phyloP scores from a whole-genome alignment of 2,888 invertebrate genomes.

The Isoperla grammatica region DNA sequence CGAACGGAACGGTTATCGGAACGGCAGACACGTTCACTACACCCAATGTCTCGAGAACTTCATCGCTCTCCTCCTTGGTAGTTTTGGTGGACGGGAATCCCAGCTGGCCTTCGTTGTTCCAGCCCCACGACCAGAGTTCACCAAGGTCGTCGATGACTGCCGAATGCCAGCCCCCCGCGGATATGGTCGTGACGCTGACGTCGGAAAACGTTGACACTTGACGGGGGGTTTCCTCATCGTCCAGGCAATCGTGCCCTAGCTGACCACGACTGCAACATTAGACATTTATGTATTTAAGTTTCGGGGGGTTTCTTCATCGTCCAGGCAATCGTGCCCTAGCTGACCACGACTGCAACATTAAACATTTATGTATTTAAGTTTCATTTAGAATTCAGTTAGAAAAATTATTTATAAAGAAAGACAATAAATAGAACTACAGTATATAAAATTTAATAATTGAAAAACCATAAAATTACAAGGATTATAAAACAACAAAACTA shows the following conservation, averaged over 20 bases:
- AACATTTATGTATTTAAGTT: too few relatives aligned
- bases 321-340: slow-evolving; percentile 71
- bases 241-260: slow-evolving; percentile 71
- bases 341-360: slow-evolving; percentile 72
- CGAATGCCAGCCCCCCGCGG: slow-evolving; percentile 85
- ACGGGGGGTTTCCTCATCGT: slow-evolving; percentile 56
- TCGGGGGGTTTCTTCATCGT: slow-evolving; percentile 57
- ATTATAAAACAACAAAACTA: too few relatives aligned
- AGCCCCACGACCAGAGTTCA: slow-evolving; percentile 87
- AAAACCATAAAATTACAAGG: too few relatives aligned
- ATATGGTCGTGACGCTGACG: slow-evolving; percentile 61
- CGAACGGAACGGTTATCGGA: slow-evolving; percentile 1
- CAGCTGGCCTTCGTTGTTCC: slow-evolving; percentile 83
- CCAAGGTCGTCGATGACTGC: slow-evolving; percentile 71
- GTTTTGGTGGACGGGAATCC: slow-evolving; percentile 45
- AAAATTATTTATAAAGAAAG: too few relatives aligned
- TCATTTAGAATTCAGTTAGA: too few relatives aligned
- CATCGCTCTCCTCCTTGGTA: slow-evolving; percentile 26
- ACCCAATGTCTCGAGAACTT: slow-evolving; percentile 32
- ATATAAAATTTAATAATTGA: too few relatives aligned
- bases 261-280: slow-evolving; percentile 68
- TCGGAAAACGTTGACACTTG: slow-evolving; percentile 70
- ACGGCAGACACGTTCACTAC: slow-evolving; percentile 41
- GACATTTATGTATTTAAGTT: too few relatives aligned
- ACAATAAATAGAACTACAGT: too few relatives aligned